phyloP scores from a whole-genome alignment of 2,797 vertebrate genomes.

The Avahi laniger region DNA sequence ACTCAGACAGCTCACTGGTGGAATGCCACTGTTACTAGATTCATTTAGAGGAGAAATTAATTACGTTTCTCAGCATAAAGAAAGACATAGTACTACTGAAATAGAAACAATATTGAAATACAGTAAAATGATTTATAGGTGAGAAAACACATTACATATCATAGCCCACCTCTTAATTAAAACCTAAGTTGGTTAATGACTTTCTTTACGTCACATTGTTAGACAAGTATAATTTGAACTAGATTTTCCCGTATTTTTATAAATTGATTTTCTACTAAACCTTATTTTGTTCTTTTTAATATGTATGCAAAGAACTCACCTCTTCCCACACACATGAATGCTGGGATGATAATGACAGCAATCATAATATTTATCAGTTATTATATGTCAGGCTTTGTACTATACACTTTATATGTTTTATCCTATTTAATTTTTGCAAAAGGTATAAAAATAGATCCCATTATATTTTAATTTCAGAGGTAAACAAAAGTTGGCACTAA shows the following conservation, averaged over 20 bases:
- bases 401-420: background rate
- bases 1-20: background rate
- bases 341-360: background rate
- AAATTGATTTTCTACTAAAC: background rate
- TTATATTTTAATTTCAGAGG: background rate
- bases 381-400: background rate
- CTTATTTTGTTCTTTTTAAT: background rate
- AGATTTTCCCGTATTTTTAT: background rate
- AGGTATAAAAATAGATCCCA: background rate
- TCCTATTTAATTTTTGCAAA: background rate
- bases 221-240: background rate
- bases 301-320: background rate
- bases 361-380: background rate
- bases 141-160: background rate
- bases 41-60: constrained; percentile 6
- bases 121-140: background rate
- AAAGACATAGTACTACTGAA: background rate
- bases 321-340: background rate
- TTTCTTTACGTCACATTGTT: background rate
- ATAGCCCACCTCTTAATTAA: background rate
- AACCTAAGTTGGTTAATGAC: background rate
- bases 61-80: background rate
- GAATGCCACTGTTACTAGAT: background rate
- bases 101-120: background rate
- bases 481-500: background rate